Evolutionary conservation across 2,888 invertebrate genomes (phyloP).

Genomic region (Hylaea fasciaria): DNA sequence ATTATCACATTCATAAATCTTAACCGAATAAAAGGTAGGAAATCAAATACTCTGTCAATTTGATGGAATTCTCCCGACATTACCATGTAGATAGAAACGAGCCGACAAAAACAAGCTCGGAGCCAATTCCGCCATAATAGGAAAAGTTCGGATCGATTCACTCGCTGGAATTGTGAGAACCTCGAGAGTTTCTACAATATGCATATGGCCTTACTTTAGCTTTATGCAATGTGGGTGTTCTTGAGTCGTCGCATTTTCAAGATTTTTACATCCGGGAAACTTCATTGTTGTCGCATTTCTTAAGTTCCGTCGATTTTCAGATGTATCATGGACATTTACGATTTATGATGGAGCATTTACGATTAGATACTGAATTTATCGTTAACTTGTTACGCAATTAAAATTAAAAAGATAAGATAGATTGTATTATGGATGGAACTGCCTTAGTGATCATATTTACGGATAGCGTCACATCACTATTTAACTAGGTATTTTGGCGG

Average conservation of each 20-base stretch:
- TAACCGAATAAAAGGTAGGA: not conserved
- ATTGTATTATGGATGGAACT: not conserved
- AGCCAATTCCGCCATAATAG: slow-evolving; percentile 65
- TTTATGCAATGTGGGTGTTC: too few species aligned
- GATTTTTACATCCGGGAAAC: too few species aligned
- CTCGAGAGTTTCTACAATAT: slow-evolving; percentile 42
- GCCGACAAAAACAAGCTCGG: slow-evolving; percentile 58
- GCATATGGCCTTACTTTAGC: slow-evolving; percentile 25
- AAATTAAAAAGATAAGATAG: too few species aligned
- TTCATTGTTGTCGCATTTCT: too few species aligned
- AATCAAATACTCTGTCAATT: slow-evolving; percentile 5
- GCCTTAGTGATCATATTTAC: not conserved
- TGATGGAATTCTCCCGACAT: not conserved
- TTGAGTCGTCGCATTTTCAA: too few species aligned
- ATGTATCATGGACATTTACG: too few species aligned
- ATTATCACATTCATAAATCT: too few species aligned
- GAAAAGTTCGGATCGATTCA: slow-evolving; percentile 71
- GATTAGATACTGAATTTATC: too few species aligned
- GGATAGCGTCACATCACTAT: not conserved
- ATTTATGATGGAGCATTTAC: too few species aligned
- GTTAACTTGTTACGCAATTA: too few species aligned
- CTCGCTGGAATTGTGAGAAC: slow-evolving; percentile 44
- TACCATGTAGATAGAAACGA: slow-evolving; percentile 25
- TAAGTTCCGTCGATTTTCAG: too few species aligned
- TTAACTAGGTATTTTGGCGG: not conserved